Evolutionary conservation across 2,113 vertebrate species (phyloP).

Genomic region (Craseonycteris thonglongyai): DNA sequence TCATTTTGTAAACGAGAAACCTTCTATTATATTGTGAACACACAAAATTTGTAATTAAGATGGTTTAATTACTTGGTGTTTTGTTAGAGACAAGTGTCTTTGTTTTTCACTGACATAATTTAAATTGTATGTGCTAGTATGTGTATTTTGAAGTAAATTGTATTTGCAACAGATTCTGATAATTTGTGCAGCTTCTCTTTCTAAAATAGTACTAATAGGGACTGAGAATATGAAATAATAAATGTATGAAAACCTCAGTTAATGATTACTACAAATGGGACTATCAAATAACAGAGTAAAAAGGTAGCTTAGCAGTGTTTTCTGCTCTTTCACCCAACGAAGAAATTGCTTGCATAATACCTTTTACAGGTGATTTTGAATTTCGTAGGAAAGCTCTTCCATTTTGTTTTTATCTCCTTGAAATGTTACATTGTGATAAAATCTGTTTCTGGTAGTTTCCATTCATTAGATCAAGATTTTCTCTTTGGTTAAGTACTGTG

Average conservation of each 20-base stretch:
- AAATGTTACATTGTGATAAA: not conserved
- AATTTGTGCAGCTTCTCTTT: not conserved
- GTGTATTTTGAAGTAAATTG: not conserved
- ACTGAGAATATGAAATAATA: not conserved
- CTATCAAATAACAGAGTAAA: not conserved
- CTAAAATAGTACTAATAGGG: not conserved
- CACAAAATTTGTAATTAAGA: not conserved
- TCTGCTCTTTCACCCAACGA: not conserved
- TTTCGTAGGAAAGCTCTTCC: not conserved
- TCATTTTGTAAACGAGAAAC: not conserved
- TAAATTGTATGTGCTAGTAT: not conserved
- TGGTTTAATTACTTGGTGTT: not conserved
- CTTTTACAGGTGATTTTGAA: not conserved
- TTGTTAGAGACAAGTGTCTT: not conserved
- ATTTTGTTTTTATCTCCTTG: not conserved
- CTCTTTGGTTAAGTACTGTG: not conserved
- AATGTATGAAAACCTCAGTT: not conserved
- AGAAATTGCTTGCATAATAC: not conserved
- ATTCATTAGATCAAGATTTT: not conserved
- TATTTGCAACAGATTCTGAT: not conserved
- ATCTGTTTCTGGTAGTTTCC: not conserved
- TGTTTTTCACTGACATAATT: not conserved
- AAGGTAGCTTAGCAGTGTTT: not conserved
- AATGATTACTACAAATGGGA: not conserved
- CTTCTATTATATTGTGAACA: not conserved